Conservation (phyloP, 30 jellyfish, hydroid and myxozoan species). For the Turritopsis dohrnii region DNA sequence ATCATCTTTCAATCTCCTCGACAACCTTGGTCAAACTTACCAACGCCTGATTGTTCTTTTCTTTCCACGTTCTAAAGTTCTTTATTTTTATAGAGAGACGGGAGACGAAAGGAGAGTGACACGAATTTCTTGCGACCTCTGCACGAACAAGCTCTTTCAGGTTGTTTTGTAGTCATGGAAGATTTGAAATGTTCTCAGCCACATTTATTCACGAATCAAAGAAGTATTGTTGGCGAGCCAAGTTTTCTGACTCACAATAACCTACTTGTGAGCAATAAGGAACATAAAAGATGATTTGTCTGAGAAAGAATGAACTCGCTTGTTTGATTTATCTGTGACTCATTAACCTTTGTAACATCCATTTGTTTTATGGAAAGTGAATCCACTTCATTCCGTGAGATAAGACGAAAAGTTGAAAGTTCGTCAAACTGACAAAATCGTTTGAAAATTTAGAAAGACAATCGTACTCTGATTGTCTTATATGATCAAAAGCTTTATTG, state of each 20-base stretch:
- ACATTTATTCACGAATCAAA: background rate
- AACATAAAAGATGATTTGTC: background rate
- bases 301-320: background rate
- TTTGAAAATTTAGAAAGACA: too few species aligned
- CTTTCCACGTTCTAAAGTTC: too few species aligned
- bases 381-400: background rate
- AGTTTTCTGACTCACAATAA: background rate
- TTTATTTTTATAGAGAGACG: too few species aligned
- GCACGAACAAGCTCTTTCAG: too few species aligned
- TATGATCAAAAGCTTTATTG: too few species aligned
- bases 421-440: background rate
- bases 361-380: background rate
- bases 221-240: background rate
- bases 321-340: background rate
- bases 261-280: background rate
- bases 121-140: too few species aligned
- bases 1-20: too few species aligned
- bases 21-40: too few species aligned
- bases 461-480: too few species aligned
- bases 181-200: background rate
- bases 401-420: background rate
- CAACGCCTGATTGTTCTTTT: too few species aligned
- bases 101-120: too few species aligned
- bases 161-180: too few species aligned
- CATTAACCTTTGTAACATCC: background rate